phyloP scores from a whole-genome alignment of 2,888 invertebrate species.

The Thymelicus acteon region DNA sequence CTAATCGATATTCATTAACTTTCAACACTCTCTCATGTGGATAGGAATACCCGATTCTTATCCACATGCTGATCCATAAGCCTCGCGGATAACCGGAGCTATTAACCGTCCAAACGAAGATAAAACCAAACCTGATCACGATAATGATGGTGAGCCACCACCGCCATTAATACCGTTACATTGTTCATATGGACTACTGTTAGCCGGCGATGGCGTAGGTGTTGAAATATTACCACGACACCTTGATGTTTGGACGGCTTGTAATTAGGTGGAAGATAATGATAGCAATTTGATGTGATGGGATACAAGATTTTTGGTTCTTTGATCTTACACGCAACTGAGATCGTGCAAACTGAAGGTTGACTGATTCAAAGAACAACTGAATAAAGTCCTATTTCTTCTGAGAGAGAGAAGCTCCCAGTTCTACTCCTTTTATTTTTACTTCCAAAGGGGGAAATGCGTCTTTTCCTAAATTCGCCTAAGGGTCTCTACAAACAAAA shows the following conservation, averaged over 20 bases:
- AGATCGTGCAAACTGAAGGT: background rate
- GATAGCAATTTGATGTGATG: constrained; percentile 20
- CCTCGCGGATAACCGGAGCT: constrained; percentile 19
- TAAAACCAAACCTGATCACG: constrained; percentile 23
- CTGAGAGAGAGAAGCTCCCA: no score
- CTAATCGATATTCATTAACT: background rate
- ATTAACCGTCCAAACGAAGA: constrained; percentile 19
- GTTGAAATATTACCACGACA: constrained; percentile 31
- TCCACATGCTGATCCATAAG: background rate
- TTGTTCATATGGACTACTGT: constrained; percentile 28
- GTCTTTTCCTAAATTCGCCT: no score
- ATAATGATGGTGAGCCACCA: constrained; percentile 28
- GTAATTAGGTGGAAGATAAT: constrained; percentile 33
- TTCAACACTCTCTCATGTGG: background rate
- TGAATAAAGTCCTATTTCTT: no score
- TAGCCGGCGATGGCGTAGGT: constrained; percentile 28
- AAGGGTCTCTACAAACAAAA: no score
- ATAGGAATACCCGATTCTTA: no score
- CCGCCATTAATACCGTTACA: constrained; percentile 25
- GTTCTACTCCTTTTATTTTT: background rate
- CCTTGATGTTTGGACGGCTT: constrained; percentile 19
- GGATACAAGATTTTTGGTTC: constrained; percentile 11
- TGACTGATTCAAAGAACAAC: background rate
- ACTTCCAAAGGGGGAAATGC: background rate
- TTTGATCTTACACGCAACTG: constrained; percentile 4